phyloP scores from a whole-genome alignment of 2,888 invertebrate species.

The Chironomus tentans region DNA sequence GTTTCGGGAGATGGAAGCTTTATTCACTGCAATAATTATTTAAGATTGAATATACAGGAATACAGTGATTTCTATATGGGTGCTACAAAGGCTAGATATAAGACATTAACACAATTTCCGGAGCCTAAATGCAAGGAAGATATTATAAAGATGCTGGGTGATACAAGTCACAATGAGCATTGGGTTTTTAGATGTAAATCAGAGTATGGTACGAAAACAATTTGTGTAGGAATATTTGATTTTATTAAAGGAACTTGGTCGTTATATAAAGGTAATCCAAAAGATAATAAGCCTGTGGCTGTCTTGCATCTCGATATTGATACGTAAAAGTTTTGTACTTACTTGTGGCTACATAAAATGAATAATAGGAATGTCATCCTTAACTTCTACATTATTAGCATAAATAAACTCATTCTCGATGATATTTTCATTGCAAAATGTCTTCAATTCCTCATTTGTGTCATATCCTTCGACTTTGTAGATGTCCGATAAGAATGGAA shows the following conservation, averaged over 20 bases:
- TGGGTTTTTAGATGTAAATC: slow-evolving; percentile 59
- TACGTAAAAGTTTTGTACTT: slow-evolving; percentile 31
- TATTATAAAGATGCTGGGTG: slow-evolving; percentile 66
- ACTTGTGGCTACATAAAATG: background rate
- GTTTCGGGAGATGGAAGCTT: slow-evolving; percentile 55
- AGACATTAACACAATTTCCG: slow-evolving; percentile 50
- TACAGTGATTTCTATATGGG: slow-evolving; percentile 53
- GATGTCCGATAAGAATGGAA: background rate
- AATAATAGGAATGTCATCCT: background rate
- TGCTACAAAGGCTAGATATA: slow-evolving; percentile 61
- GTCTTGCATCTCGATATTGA: slow-evolving; percentile 52
- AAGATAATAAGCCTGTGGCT: slow-evolving; percentile 57
- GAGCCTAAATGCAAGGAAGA: slow-evolving; percentile 52
- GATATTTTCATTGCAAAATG: background rate
- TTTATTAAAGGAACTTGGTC: slow-evolving; percentile 64
- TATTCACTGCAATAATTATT: slow-evolving; percentile 71
- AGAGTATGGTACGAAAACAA: slow-evolving; percentile 61
- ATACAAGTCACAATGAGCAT: slow-evolving; percentile 54
- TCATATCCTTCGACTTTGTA: background rate
- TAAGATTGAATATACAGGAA: slow-evolving; percentile 57
- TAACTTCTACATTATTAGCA: background rate
- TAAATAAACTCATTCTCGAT: background rate
- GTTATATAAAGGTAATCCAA: slow-evolving; percentile 69
- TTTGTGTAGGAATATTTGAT: slow-evolving; percentile 75
- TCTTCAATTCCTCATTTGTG: background rate